These are phyloP conservation scores for Rhogogaster chlorosoma DNA, from an alignment of 2,888 invertebrate species.

Conservation along the genomic window DNA sequence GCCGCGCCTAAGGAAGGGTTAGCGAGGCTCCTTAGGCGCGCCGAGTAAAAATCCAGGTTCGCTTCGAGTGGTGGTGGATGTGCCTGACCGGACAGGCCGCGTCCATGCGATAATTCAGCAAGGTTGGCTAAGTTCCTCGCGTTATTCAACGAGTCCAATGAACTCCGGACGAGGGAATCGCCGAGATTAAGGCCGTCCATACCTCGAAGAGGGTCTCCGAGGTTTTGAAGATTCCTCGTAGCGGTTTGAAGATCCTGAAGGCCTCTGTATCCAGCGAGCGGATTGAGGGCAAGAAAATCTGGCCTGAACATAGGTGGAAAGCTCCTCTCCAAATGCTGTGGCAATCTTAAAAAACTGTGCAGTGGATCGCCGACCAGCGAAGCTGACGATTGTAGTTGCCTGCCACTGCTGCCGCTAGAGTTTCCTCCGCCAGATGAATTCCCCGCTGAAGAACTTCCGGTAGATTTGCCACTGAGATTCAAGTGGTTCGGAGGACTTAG, in stretches of 20 bases:
- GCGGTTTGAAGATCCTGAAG: slow-evolving; percentile 75
- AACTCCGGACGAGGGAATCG: slow-evolving; percentile 74
- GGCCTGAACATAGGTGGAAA: slow-evolving; percentile 77
- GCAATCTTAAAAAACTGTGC: slow-evolving; percentile 74
- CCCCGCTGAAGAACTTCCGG: slow-evolving; percentile 76
- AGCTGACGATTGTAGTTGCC: slow-evolving; percentile 72
- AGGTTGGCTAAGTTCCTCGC: slow-evolving; percentile 75
- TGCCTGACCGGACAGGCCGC: slow-evolving; percentile 68
- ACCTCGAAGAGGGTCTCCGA: slow-evolving; percentile 74
- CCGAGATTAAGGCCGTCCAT: slow-evolving; percentile 75
- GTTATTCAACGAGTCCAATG: slow-evolving; percentile 74
- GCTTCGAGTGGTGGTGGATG: slow-evolving; percentile 87
- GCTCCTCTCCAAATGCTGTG: slow-evolving; percentile 73
- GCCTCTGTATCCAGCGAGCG: slow-evolving; percentile 73
- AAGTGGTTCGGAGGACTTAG: slow-evolving; percentile 76
- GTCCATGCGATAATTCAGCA: slow-evolving; percentile 73
- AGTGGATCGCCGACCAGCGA: slow-evolving; percentile 75
- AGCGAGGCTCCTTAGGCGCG: slow-evolving; percentile 99
- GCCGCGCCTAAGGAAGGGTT: slow-evolving; percentile 96
- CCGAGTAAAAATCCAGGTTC: slow-evolving; percentile 99
- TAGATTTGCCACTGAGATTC: slow-evolving; percentile 76
- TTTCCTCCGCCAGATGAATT: slow-evolving; percentile 76
- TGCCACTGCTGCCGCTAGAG: slow-evolving; percentile 69
- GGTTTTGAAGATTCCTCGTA: slow-evolving; percentile 74
- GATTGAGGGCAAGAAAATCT: slow-evolving; percentile 73